Conservation (phyloP, 2,888 invertebrate genomes). For the Leucophenga maculata region DNA sequence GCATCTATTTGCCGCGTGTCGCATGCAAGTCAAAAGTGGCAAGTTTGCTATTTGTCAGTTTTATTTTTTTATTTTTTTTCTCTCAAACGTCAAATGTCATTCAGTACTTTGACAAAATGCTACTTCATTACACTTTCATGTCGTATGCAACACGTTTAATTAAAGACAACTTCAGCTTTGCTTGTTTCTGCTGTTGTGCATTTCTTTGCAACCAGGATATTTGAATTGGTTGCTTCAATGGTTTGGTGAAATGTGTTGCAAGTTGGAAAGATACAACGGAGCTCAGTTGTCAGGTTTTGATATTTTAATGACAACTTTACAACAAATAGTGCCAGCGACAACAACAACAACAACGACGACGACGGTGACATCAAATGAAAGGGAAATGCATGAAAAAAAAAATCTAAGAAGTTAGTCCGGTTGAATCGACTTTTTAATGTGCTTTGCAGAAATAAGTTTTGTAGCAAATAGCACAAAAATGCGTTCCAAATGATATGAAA, state of each 20-base stretch:
- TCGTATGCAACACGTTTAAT: constrained; percentile 12
- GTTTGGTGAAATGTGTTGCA: not conserved
- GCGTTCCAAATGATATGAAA: too few species aligned
- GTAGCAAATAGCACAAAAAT: too few species aligned
- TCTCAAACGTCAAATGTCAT: too few species aligned
- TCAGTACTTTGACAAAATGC: constrained; percentile 12
- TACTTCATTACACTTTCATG: constrained; percentile 15
- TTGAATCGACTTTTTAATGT: not conserved
- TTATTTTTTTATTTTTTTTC: too few species aligned
- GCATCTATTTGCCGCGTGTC: too few species aligned
- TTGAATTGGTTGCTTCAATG: not conserved
- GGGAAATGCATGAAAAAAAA: not conserved
- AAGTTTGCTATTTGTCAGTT: too few species aligned
- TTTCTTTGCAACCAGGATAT: not conserved
- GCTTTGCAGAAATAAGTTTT: too few species aligned
- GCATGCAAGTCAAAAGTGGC: too few species aligned
- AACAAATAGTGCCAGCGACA: not conserved
- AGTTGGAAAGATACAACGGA: not conserved
- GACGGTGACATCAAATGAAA: not conserved
- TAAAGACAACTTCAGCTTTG: constrained; percentile 1
- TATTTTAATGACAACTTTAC: constrained; percentile 11
- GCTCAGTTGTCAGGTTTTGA: constrained; percentile 1
- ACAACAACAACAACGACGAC: not conserved
- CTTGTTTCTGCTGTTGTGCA: not conserved
- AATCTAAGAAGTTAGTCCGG: not conserved